Percentiles rank a stretch among this genome's conserved stretches.
Conservation (phyloP, 64 coral and sea anemone species). For the Porites australiensis region DNA sequence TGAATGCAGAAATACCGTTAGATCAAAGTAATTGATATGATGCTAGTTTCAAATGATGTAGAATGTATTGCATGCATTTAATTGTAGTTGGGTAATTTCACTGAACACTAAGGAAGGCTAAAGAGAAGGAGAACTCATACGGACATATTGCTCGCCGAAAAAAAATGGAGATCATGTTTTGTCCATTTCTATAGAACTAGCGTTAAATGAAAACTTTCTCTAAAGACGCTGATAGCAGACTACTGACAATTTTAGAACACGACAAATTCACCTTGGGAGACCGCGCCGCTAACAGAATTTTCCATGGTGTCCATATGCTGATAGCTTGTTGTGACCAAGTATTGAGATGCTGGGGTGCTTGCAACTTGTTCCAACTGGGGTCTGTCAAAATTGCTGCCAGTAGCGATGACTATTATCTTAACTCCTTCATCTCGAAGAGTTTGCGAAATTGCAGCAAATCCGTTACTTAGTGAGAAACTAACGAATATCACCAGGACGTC, state of each 20-base stretch:
- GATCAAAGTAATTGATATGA: too few species aligned
- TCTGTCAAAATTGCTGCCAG: not conserved
- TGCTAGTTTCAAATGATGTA: too few species aligned
- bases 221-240: too few species aligned
- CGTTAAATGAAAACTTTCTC: too few species aligned
- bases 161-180: too few species aligned
- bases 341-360: not conserved
- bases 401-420: slow-evolving; percentile 14
- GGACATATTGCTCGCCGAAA: too few species aligned
- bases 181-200: too few species aligned
- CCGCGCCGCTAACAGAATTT: not conserved
- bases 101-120: too few species aligned
- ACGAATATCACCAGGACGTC: slow-evolving; percentile 11
- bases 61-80: too few species aligned
- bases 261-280: not conserved
- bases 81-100: too few species aligned
- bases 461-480: not conserved
- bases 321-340: not conserved
- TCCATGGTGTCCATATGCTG: slow-evolving; percentile 2
- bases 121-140: too few species aligned
- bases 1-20: too few species aligned
- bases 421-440: slow-evolving; percentile 9
- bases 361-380: not conserved
- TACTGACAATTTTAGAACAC: not conserved
- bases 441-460: not conserved